Percentiles rank a stretch among this genome's conserved stretches.
Conservation (phyloP, 2,888 invertebrate genomes). For the Trimorus sp. region DNA sequence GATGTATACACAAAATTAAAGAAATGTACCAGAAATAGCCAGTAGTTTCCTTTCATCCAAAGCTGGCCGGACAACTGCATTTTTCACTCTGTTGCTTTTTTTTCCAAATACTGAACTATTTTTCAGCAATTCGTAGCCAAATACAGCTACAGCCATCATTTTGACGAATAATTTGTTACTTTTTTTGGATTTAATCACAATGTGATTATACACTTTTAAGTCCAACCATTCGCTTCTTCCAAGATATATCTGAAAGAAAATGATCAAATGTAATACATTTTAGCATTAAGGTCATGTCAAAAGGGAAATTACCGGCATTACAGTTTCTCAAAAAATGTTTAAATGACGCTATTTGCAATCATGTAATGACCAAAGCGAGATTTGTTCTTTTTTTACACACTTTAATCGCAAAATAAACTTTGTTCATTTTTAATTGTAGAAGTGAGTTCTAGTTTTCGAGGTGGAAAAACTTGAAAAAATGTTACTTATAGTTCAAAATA, state of each 20-base stretch:
- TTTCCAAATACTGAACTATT: slow-evolving; percentile 10
- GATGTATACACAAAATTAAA: neutral
- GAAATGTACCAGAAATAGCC: neutral
- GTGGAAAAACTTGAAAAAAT: no score
- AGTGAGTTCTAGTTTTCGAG: no score
- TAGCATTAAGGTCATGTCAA: neutral
- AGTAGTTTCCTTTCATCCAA: neutral
- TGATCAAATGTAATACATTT: neutral
- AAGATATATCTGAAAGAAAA: neutral
- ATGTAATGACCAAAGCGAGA: no score
- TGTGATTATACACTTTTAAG: slow-evolving; percentile 13
- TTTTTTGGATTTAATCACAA: slow-evolving; percentile 3
- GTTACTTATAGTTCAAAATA: no score
- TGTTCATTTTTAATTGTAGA: no score
- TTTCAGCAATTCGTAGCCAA: slow-evolving; percentile 7
- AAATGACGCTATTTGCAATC: no score
- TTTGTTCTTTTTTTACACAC: no score
- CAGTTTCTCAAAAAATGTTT: no score
- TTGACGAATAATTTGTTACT: slow-evolving; percentile 11
- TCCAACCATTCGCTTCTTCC: slow-evolving; percentile 17
- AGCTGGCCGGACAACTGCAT: neutral
- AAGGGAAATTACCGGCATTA: no score
- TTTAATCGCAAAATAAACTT: no score
- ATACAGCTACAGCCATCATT: slow-evolving; percentile 17
- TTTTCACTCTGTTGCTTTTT: slow-evolving; percentile 5